These are phyloP conservation scores for Sandelia bainsii DNA, from an alignment of 2,797 vertebrate genomes.

Conservation along the genomic window DNA sequence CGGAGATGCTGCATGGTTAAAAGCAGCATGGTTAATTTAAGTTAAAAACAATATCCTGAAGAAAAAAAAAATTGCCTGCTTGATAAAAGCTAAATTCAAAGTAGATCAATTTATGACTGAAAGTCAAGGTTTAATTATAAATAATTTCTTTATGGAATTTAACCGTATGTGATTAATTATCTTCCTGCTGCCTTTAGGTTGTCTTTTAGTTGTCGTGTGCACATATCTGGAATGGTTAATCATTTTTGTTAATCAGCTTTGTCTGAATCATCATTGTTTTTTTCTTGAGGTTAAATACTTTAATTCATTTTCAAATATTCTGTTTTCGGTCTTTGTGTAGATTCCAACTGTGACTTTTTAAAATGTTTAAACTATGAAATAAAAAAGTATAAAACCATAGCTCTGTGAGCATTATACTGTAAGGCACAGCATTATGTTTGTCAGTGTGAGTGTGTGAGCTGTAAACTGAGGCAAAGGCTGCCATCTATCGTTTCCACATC, in stretches of 20 bases:
- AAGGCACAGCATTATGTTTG: not conserved
- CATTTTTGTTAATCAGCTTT: slow-evolving; percentile 47
- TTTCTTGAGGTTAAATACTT: slow-evolving; percentile 32
- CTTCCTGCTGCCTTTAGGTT: slow-evolving; percentile 37
- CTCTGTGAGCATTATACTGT: slow-evolving; percentile 8
- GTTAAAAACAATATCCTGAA: not conserved
- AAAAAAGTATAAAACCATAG: slow-evolving; percentile 1
- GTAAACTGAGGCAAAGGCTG: slow-evolving; percentile 77
- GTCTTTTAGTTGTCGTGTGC: slow-evolving; percentile 1
- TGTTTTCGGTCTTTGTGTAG: not conserved
- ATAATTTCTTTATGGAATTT: slow-evolving; percentile 35
- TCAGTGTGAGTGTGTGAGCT: slow-evolving; percentile 21
- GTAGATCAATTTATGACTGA: slow-evolving; percentile 37
- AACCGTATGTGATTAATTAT: slow-evolving; percentile 44
- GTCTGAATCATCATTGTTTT: slow-evolving; percentile 22
- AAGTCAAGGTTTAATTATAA: slow-evolving; percentile 32
- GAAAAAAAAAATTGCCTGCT: not conserved
- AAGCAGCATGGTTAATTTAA: not conserved
- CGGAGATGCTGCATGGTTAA: slow-evolving; percentile 8
- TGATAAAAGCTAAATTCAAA: slow-evolving; percentile 30
- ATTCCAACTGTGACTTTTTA: slow-evolving; percentile 8
- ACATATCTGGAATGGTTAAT: slow-evolving; percentile 26
- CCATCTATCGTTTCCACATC: slow-evolving; percentile 76
- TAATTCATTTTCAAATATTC: slow-evolving; percentile 24
- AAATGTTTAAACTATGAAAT: slow-evolving; percentile 18